Base-by-base conservation (phyloP, 1,140 invertebrate genomes). In the Hylyphantes graminicola region DNA sequence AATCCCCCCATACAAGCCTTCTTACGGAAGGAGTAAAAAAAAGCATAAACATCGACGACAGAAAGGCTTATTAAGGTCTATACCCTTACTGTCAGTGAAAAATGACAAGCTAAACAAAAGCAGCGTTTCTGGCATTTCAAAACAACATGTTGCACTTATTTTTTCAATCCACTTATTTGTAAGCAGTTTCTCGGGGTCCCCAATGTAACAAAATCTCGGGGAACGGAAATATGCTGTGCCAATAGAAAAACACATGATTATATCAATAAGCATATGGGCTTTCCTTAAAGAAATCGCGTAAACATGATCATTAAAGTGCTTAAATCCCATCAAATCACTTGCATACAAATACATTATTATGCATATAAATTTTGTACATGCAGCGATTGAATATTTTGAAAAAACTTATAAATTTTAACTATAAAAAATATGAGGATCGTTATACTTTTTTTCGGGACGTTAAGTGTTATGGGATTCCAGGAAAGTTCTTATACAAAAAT, bases 41-140 rank as follows among this genome's bases (percentile, higher is more conserved):
- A 57, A 61, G 48, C 59, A 75, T 48, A 50, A 19, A 72, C 51
- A 17, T 64, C 12, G 55, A 15, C 63, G 59, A 35, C 55, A 73
- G 50, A 73, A 81, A 73, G 64, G 68, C 68, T 55, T 81, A 81
- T 73, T 81, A 81, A 73, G 55, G 79, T 73, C 64, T 70, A 68
- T 70, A 70, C 13, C 17, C 57, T 81, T 57, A 54, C 57, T 55
- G 54, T 17, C 79, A 73, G 63, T 63, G 61, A 21, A 70, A 81
- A 17, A 72, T 81, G 79, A 81, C 79, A 63, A 57, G 51, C 51
- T 67, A 67, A 78, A 67, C 48, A 61, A 54, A 35, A 51, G 21
- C 74, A 50, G 15, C 51, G 21, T 64, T 76, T 48, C 10, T n/a
- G 48, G 55, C 73, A 75, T 61, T 59, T 21, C 21, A 48, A 63